A percentile compares a stretch with the other conserved stretches of the same genome.
phyloP scores from a whole-genome alignment of 2,113 vertebrate genomes.

The Labrus mixtus region DNA sequence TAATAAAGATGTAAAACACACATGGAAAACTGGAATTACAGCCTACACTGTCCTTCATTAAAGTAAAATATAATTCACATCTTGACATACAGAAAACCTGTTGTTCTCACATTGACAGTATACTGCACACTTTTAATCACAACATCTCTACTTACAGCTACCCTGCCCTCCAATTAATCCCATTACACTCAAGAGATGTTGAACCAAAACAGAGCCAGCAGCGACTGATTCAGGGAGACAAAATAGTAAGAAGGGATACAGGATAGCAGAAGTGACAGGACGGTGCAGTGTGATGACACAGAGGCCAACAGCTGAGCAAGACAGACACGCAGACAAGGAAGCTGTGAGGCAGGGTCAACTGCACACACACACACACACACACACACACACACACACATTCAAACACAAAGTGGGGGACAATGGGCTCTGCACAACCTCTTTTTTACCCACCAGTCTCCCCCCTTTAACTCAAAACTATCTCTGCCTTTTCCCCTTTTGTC shows the following conservation, averaged over 20 bases:
- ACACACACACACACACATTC: conserved; percentile 46
- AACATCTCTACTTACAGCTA: conserved; percentile 27
- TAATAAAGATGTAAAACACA: not conserved
- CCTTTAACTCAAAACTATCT: conserved; percentile 21
- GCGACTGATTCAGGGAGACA: conserved; percentile 3
- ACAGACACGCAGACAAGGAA: conserved; percentile 48
- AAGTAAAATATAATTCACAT: not conserved
- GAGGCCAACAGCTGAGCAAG: conserved; percentile 49
- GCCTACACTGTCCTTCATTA: not conserved
- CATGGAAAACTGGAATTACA: not conserved
- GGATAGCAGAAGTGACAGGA: conserved; percentile 7
- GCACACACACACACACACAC: conserved; percentile 36
- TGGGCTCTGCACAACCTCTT: conserved; percentile 36
- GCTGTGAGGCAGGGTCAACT: conserved; percentile 53
- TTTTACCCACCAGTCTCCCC: not conserved
- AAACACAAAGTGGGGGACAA: conserved; percentile 59
- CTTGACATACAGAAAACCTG: not conserved
- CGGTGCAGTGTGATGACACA: conserved; percentile 23
- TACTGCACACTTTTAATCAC: conserved; percentile 10
- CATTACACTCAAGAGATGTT: conserved; percentile 63
- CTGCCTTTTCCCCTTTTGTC: not conserved
- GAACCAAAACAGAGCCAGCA: conserved; percentile 28
- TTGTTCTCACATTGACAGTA: not conserved
- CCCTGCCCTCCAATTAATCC: conserved; percentile 57
- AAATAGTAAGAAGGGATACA: conserved; percentile 1